Evolutionary conservation across 2,888 invertebrate genomes (phyloP).

Genomic region (Andrena fulva): DNA sequence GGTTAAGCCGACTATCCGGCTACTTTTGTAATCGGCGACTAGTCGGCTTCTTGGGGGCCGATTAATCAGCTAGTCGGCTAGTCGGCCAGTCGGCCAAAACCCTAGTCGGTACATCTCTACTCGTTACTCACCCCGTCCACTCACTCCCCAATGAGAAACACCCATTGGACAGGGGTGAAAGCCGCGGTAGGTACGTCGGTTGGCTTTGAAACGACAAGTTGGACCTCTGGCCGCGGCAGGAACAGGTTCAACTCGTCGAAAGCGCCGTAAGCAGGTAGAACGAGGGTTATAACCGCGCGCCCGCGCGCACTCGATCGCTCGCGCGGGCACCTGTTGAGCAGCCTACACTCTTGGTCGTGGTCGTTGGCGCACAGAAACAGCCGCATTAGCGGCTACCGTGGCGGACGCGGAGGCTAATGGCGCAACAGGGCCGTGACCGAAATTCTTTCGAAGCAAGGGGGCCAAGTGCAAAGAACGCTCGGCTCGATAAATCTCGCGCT

Average conservation of each 20-base stretch:
- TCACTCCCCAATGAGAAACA: neutral
- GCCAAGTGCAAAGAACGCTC: conserved; percentile 81
- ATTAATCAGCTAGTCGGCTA: too few relatives aligned
- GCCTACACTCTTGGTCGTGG: neutral
- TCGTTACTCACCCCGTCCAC: too few relatives aligned
- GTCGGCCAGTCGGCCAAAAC: too few relatives aligned
- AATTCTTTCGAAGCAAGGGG: conserved; percentile 80
- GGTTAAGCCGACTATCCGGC: too few relatives aligned
- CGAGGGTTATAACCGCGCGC: conserved; percentile 6
- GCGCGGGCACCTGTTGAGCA: conserved; percentile 27
- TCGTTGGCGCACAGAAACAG: conserved; percentile 34
- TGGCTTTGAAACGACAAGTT: conserved; percentile 59
- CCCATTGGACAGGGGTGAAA: conserved; percentile 6
- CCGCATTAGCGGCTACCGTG: conserved; percentile 56
- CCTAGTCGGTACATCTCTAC: too few relatives aligned
- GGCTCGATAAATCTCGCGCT: conserved; percentile 59
- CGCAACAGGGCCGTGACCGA: conserved; percentile 83
- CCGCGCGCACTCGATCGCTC: conserved; percentile 3
- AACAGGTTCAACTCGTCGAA: conserved; percentile 70
- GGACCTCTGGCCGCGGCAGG: conserved; percentile 47
- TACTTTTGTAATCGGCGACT: too few relatives aligned
- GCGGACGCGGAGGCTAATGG: conserved; percentile 70
- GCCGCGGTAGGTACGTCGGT: conserved; percentile 32
- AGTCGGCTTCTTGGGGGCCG: too few relatives aligned
- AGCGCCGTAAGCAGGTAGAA: conserved; percentile 68